Evolutionary conservation across 2,797 vertebrate genomes (phyloP).

Genomic region (Crocidura indochinensis): DNA sequence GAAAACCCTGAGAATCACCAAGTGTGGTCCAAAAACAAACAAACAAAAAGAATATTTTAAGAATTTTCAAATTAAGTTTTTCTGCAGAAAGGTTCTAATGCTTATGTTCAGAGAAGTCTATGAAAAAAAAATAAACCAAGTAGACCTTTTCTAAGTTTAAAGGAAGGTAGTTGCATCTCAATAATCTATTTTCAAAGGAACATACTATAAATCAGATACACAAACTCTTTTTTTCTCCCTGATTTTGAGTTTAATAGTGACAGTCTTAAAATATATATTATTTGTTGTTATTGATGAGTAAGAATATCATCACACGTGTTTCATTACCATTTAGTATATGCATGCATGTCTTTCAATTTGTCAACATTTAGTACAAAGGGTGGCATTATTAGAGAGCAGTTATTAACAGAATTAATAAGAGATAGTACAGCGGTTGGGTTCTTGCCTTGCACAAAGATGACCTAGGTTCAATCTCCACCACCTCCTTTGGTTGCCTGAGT

Average conservation of each 20-base stretch:
- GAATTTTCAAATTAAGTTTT: too few relatives aligned
- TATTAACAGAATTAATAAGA: background rate
- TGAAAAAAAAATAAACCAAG: background rate
- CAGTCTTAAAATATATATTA: background rate
- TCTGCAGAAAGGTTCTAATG: too few relatives aligned
- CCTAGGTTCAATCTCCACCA: too few relatives aligned
- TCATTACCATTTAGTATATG: constrained; percentile 25
- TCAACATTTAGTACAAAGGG: constrained; percentile 1
- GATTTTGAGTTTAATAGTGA: constrained; percentile 43
- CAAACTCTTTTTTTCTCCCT: constrained; percentile 42
- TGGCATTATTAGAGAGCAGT: constrained; percentile 31
- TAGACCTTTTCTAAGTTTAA: constrained; percentile 6
- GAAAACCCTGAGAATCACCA: too few relatives aligned
- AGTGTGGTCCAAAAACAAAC: too few relatives aligned
- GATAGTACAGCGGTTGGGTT: too few relatives aligned
- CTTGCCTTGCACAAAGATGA: too few relatives aligned
- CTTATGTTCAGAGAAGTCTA: too few relatives aligned
- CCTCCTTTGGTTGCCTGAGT: too few relatives aligned
- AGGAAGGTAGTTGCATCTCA: background rate
- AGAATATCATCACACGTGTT: constrained; percentile 32
- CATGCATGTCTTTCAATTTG: background rate
- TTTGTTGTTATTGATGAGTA: constrained; percentile 62
- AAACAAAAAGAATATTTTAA: too few relatives aligned
- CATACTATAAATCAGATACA: background rate
- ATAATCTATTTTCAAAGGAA: constrained; percentile 28